phyloP scores from a whole-genome alignment of 2,888 invertebrate species.

The Eupithecia vulgata region DNA sequence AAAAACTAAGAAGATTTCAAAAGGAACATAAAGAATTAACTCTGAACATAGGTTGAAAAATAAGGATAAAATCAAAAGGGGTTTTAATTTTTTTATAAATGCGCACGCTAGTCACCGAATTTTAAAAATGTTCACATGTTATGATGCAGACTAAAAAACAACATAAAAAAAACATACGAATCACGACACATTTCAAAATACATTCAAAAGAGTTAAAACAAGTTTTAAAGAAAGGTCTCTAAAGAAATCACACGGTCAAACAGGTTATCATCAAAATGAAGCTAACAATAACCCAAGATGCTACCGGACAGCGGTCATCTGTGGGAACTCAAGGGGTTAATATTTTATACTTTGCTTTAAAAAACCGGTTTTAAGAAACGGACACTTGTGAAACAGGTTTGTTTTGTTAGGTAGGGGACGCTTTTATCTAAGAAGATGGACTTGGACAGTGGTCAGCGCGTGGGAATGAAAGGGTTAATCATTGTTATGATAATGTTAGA shows the following conservation, averaged over 20 bases:
- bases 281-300: constrained; percentile 42
- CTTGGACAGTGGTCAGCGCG: constrained; percentile 10
- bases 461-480: constrained; percentile 1
- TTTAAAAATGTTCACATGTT: neutral
- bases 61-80: neutral
- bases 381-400: constrained; percentile 12
- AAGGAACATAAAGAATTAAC: neutral
- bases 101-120: neutral
- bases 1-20: neutral
- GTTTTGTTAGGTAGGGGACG: neutral
- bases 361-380: constrained; percentile 12
- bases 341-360: neutral
- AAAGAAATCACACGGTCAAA: constrained; percentile 42
- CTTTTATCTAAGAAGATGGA: neutral
- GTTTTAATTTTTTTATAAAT: neutral
- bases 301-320: constrained; percentile 24
- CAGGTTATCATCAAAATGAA: constrained; percentile 50
- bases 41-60: neutral
- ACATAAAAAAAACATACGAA: no score
- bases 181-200: neutral
- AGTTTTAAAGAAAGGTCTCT: constrained; percentile 46
- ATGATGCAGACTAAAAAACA: neutral
- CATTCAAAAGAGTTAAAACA: constrained; percentile 41
- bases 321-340: constrained; percentile 23
- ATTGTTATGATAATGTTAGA: neutral